Conservation (phyloP, 2,797 vertebrate species). For the Lepilemur septentrionalis region DNA sequence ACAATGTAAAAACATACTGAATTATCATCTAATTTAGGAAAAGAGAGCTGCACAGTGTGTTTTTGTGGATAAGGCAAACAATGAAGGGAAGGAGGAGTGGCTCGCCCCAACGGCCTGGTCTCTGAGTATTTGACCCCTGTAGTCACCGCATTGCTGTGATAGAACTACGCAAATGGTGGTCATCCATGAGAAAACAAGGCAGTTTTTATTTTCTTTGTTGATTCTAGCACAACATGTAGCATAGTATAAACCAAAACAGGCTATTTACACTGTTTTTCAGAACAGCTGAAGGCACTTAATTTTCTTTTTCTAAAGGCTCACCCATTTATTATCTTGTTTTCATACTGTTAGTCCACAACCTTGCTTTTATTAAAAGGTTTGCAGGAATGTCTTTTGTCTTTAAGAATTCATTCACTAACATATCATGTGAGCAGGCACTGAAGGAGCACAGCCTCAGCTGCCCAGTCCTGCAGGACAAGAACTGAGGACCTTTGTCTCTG, state of each 20-base stretch:
- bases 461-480: neutral
- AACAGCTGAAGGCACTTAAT: neutral
- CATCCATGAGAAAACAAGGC: conserved; percentile 21
- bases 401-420: conserved; percentile 43
- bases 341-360: neutral
- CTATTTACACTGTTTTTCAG: neutral
- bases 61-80: conserved; percentile 52
- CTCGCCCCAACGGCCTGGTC: neutral
- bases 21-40: conserved; percentile 45
- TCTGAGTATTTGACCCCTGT: conserved; percentile 28
- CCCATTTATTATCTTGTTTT: neutral
- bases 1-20: conserved; percentile 19
- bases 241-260: conserved; percentile 25
- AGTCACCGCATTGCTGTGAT: neutral
- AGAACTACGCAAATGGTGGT: conserved; percentile 17
- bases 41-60: neutral
- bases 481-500: conserved; percentile 15
- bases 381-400: conserved; percentile 45
- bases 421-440: neutral
- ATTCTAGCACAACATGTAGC: neutral
- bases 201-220: conserved; percentile 47
- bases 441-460: neutral
- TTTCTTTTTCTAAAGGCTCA: conserved; percentile 41
- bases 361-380: conserved; percentile 39
- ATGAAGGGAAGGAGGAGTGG: conserved; percentile 33